These are phyloP conservation scores for Zeugodacus cucurbitae DNA, from an alignment of 1,140 invertebrate species.

Conservation along the genomic window DNA sequence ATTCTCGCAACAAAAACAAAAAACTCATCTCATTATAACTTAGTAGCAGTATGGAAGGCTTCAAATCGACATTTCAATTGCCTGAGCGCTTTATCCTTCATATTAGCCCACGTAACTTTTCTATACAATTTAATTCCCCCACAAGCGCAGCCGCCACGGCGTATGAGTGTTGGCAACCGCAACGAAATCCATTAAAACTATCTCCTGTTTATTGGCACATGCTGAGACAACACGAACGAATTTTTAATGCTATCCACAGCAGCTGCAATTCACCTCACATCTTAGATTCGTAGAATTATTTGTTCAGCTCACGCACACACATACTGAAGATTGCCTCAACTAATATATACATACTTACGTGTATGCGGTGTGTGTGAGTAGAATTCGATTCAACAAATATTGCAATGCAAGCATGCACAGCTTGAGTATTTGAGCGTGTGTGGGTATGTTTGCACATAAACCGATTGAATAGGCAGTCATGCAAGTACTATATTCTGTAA, in stretches of 20 bases:
- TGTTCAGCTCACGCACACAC: neutral
- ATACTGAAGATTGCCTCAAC: neutral
- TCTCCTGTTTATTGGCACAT: neutral
- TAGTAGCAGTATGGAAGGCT: no score
- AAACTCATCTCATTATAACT: no score
- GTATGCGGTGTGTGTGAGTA: neutral
- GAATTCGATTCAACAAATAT: conserved; percentile 14
- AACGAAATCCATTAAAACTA: neutral
- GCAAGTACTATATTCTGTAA: neutral
- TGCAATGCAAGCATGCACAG: neutral
- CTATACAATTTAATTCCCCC: neutral
- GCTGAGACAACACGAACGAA: neutral
- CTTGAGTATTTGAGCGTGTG: neutral
- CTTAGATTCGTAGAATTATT: neutral
- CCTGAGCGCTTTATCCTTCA: no score
- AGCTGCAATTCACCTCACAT: neutral
- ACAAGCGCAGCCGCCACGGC: neutral
- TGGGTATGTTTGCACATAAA: neutral
- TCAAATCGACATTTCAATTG: no score
- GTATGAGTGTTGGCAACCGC: neutral
- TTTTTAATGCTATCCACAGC: neutral
- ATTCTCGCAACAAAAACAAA: no score
- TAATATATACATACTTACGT: neutral
- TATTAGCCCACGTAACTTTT: no score
- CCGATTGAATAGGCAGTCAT: neutral